phyloP scores from a whole-genome alignment of 92 coral and sea anemone species.

The Metridium senile region DNA sequence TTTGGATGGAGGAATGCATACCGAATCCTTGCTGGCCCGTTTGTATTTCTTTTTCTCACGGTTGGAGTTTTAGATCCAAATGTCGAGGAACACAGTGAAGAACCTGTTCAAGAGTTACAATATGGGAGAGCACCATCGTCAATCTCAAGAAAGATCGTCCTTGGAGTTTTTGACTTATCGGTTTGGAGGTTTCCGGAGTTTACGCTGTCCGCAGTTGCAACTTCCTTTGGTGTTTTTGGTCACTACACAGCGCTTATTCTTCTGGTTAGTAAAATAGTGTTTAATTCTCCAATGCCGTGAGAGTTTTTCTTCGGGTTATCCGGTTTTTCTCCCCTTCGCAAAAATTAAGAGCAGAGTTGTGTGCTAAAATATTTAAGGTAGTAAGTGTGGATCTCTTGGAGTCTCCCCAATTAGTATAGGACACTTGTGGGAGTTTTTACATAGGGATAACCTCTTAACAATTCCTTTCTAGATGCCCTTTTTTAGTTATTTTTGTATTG shows the following conservation, averaged over 20 bases:
- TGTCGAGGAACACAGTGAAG: too few species aligned
- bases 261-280: constrained; percentile 15
- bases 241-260: constrained; percentile 24
- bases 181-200: constrained; percentile 43
- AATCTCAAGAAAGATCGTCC: constrained; percentile 19
- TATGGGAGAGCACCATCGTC: too few species aligned
- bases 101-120: too few species aligned
- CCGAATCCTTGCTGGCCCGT: constrained; percentile 20
- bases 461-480: too few species aligned
- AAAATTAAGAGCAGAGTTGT: neutral
- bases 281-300: neutral
- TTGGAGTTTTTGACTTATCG: constrained; percentile 30
- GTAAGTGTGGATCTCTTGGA: too few species aligned
- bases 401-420: too few species aligned
- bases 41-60: neutral
- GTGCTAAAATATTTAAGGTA: neutral
- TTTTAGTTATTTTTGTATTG: neutral
- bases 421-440: too few species aligned
- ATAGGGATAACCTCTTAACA: too few species aligned
- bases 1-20: constrained; percentile 28
- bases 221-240: constrained; percentile 16
- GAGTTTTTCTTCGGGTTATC: too few species aligned
- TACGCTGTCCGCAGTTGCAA: constrained; percentile 26
- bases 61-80: constrained; percentile 15
- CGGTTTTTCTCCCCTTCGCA: too few species aligned